Conservation (phyloP, 2,797 vertebrate species). For the Manis pentadactyla region DNA sequence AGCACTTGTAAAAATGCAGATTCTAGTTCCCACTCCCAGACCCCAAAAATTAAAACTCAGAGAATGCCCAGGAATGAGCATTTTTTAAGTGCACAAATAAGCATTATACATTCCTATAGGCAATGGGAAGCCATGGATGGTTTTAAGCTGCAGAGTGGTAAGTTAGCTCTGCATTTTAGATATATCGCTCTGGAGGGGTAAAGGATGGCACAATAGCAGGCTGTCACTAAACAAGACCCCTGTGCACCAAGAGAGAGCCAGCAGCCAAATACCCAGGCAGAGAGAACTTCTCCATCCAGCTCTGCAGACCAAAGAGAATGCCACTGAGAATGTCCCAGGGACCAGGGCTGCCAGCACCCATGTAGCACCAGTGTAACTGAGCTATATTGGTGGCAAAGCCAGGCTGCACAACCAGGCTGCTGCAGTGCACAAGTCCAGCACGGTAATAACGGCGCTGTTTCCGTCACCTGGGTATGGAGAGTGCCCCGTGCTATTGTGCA, state of each 20-base stretch:
- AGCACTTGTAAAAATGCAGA: not conserved
- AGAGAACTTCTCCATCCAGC: not conserved
- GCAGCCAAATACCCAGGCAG: not conserved
- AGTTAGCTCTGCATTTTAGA: not conserved
- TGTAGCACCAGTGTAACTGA: not conserved
- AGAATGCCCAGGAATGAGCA: not conserved
- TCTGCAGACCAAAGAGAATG: too few relatives aligned
- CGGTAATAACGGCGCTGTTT: rapidly evolving
- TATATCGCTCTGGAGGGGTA: not conserved
- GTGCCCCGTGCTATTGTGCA: rapidly evolving
- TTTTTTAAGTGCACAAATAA: not conserved
- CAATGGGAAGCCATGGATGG: not conserved
- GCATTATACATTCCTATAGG: not conserved
- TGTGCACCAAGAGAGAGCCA: not conserved
- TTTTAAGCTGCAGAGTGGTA: not conserved
- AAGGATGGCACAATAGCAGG: rapidly evolving
- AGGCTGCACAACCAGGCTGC: not conserved
- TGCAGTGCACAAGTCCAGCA: rapidly evolving
- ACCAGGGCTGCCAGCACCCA: too few relatives aligned
- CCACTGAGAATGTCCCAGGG: not conserved
- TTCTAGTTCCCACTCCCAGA: not conserved
- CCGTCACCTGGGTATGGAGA: not conserved
- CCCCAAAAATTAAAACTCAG: not conserved
- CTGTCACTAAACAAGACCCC: not conserved
- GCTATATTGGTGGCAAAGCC: rapidly evolving